These are phyloP conservation scores for Drosophila hamatofila DNA, from an alignment of 2,888 invertebrate species.

Conservation along the genomic window DNA sequence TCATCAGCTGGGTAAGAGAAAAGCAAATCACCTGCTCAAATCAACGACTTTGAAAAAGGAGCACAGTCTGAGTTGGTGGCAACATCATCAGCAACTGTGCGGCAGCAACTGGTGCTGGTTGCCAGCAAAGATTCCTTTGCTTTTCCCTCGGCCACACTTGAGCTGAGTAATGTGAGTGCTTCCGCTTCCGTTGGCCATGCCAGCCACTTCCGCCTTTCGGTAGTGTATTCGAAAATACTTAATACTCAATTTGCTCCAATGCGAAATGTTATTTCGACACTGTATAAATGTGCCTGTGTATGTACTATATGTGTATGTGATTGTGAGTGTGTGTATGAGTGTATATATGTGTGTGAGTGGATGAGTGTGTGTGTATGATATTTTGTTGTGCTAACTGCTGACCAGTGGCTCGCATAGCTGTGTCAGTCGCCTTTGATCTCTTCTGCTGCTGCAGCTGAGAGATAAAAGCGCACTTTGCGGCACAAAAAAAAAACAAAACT, in stretches of 20 bases:
- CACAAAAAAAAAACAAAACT: conserved; percentile 20
- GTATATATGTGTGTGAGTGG: conserved; percentile 5
- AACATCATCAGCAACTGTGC: conserved; percentile 8
- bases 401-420: conserved; percentile 54
- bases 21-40: conserved; percentile 47
- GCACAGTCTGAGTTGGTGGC: conserved; percentile 5
- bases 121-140: conserved; percentile 11
- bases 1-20: conserved; percentile 25
- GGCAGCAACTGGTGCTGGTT: conserved; percentile 13
- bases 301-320: conserved; percentile 10
- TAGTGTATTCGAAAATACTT: conserved; percentile 69
- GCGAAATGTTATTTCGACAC: conserved; percentile 55
- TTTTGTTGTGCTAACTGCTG: conserved; percentile 64
- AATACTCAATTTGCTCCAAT: conserved; percentile 71
- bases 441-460: conserved; percentile 42
- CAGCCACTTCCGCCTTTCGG: conserved; percentile 64
- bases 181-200: conserved; percentile 67
- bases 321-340: background rate
- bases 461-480: conserved; percentile 60
- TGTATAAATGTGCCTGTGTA: conserved; percentile 7
- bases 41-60: conserved; percentile 32
- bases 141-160: conserved; percentile 38
- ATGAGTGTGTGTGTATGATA: conserved; percentile 12
- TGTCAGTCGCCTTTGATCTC: conserved; percentile 26
- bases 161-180: conserved; percentile 75